phyloP scores from a whole-genome alignment of 1,140 invertebrate species.

The Drosophila nigrodunni region DNA sequence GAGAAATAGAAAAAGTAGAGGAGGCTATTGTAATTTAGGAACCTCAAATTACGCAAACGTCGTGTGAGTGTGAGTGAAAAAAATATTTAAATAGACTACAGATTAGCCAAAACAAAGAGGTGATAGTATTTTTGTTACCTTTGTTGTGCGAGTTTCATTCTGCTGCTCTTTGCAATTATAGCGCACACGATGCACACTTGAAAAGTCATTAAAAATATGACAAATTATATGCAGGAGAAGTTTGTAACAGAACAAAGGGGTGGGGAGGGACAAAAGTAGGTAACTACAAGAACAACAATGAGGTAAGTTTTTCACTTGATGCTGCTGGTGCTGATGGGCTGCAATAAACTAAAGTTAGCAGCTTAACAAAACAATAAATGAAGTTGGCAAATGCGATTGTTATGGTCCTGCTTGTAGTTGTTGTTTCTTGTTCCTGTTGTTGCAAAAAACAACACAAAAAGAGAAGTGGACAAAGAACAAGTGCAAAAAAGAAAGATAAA shows the following conservation, averaged over 20 bases:
- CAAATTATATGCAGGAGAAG: constrained; percentile 66
- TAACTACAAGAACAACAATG: constrained; percentile 17
- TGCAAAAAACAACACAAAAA: constrained; percentile 35
- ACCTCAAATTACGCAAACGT: constrained; percentile 71
- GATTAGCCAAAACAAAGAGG: constrained; percentile 64
- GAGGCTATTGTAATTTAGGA: constrained; percentile 35
- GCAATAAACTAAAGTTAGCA: constrained; percentile 82
- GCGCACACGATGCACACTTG: constrained; percentile 65
- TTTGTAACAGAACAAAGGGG: neutral
- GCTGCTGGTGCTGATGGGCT: constrained; percentile 51
- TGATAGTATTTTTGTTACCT: constrained; percentile 22
- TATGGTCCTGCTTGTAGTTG: constrained; percentile 43
- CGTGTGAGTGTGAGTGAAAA: constrained; percentile 4
- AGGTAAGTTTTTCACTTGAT: constrained; percentile 43
- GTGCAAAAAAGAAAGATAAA: constrained; percentile 18
- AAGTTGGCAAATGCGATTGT: constrained; percentile 81
- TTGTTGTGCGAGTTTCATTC: constrained; percentile 32
- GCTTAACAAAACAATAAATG: constrained; percentile 82
- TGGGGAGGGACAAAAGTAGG: neutral
- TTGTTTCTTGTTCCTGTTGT: constrained; percentile 11
- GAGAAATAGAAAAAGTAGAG: constrained; percentile 12
- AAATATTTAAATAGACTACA: constrained; percentile 53
- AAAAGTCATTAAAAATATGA: constrained; percentile 82
- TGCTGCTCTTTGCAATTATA: constrained; percentile 59
- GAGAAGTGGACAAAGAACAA: constrained; percentile 34